Evolutionary conservation across 2,888 invertebrate species (phyloP).

Genomic region (Pomacea canaliculata): DNA sequence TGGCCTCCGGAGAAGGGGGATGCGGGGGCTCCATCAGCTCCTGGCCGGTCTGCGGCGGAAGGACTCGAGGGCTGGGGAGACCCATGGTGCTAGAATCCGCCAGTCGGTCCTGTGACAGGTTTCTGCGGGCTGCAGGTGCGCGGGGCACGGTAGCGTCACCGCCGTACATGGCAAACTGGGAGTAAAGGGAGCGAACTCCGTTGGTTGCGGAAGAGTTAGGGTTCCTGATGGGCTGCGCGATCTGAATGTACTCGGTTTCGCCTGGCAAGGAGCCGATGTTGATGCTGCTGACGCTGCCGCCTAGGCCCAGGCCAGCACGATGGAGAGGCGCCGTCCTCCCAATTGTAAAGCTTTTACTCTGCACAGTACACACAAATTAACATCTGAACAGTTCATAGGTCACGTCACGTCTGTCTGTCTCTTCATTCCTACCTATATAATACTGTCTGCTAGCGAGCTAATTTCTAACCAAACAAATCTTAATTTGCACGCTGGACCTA

Average conservation of each 20-base stretch:
- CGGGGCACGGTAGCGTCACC: conserved; percentile 1
- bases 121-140: conserved; percentile 8
- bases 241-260: conserved; percentile 58
- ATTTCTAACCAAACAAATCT: too few relatives aligned
- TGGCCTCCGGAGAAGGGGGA: neutral
- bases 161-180: conserved; percentile 7
- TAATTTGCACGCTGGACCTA: too few relatives aligned
- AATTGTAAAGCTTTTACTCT: conserved; percentile 1
- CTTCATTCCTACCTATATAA: too few relatives aligned
- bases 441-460: too few relatives aligned
- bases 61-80: neutral
- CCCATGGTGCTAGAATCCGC: too few relatives aligned
- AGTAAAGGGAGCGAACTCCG: conserved; percentile 1
- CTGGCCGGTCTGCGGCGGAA: neutral
- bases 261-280: conserved; percentile 33
- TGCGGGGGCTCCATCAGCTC: neutral
- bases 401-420: too few relatives aligned
- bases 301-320: conserved; percentile 24
- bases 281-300: conserved; percentile 27
- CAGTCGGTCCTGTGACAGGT: neutral
- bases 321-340: conserved; percentile 31
- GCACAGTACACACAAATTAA: neutral
- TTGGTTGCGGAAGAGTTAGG: conserved; percentile 23
- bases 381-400: too few relatives aligned
- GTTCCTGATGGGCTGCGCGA: conserved; percentile 50